Percentiles rank a stretch among this genome's conserved stretches.
These are phyloP conservation scores for Pedetes capensis DNA, from an alignment of 2,113 vertebrate genomes.

Conservation along the genomic window DNA sequence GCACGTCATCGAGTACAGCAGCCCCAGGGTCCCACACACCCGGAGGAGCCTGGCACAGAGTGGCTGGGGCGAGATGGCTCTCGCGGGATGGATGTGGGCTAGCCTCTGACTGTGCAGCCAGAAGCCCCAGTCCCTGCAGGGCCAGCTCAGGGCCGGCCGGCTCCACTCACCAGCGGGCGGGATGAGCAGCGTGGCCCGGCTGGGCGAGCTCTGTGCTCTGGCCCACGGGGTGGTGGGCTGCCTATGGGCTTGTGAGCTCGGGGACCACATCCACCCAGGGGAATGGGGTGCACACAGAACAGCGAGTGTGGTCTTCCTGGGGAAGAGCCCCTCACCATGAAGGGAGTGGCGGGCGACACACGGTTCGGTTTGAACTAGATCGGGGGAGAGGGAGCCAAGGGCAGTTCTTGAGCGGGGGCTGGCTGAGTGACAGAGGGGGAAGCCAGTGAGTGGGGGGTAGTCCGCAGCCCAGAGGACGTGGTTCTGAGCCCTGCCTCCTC, in stretches of 20 bases:
- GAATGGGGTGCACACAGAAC: neutral
- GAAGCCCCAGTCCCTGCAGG: neutral
- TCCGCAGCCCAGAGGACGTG: too few relatives aligned
- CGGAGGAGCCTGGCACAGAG: neutral
- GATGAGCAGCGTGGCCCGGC: neutral
- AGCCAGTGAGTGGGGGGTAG: too few relatives aligned
- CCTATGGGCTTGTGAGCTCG: neutral
- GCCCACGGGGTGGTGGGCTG: neutral
- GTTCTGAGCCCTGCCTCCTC: neutral
- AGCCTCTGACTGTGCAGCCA: neutral
- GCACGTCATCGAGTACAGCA: neutral
- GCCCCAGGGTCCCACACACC: neutral
- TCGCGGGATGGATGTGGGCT: too few relatives aligned
- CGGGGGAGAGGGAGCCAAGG: neutral
- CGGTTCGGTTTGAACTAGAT: neutral
- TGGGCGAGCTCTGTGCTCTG: neutral
- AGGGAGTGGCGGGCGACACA: too few relatives aligned
- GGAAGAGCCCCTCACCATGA: neutral
- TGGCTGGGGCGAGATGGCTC: neutral
- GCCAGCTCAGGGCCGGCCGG: neutral
- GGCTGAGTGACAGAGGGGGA: neutral
- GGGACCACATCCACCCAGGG: too few relatives aligned
- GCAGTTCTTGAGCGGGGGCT: too few relatives aligned
- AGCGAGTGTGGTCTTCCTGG: neutral
- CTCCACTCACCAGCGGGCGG: too few relatives aligned